Evolutionary conservation across 2,888 invertebrate genomes (phyloP).

Genomic region (Minunthozetes semirufus): DNA sequence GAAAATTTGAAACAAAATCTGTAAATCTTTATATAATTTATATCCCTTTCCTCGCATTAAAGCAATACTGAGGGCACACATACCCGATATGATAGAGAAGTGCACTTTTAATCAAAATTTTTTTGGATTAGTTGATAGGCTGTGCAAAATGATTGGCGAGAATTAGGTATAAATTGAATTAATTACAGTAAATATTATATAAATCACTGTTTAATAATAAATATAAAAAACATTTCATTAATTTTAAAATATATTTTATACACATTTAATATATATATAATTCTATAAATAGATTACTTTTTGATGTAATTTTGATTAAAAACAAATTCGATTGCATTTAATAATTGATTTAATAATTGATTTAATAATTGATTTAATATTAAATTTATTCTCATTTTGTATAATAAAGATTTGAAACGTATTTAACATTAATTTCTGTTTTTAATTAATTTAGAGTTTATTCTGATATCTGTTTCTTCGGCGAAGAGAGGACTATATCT

Average conservation of each 20-base stretch:
- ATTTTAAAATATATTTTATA: conserved; percentile 24
- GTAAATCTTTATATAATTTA: too few species aligned
- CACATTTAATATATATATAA: background rate
- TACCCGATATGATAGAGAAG: too few species aligned
- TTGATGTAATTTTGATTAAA: background rate
- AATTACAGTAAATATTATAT: background rate
- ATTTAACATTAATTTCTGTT: background rate
- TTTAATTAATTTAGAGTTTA: background rate
- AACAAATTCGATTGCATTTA: background rate
- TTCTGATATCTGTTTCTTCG: conserved; percentile 7
- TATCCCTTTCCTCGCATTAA: too few species aligned
- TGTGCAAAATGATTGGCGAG: too few species aligned
- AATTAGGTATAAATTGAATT: background rate
- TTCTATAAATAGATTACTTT: conserved; percentile 9
- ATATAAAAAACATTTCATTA: conserved; percentile 3
- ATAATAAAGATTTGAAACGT: background rate
- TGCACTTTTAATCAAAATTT: too few species aligned
- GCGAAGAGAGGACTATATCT: conserved; percentile 40
- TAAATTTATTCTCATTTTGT: background rate
- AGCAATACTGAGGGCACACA: too few species aligned
- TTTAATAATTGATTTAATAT: background rate
- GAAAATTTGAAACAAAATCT: too few species aligned
- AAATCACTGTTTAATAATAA: conserved; percentile 6
- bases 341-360: background rate
- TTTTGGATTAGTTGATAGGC: too few species aligned